Conservation (phyloP, 2,888 invertebrate species). For the Tetragonisca angustula region DNA sequence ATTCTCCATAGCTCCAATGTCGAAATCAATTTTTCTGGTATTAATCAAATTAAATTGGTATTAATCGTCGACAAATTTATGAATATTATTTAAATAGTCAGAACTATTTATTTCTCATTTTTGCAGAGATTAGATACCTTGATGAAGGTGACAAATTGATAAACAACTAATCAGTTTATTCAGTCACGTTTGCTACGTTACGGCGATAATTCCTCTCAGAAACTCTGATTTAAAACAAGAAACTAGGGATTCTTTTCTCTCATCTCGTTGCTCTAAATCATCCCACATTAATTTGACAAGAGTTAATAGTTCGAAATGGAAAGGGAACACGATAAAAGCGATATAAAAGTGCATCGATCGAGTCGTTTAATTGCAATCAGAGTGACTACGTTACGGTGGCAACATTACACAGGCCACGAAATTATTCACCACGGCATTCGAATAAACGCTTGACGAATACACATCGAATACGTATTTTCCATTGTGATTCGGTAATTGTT, state of each 20-base stretch:
- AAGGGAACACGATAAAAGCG: background rate
- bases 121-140: background rate
- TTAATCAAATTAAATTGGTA: too few relatives aligned
- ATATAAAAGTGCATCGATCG: slow-evolving; percentile 13
- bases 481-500: slow-evolving; percentile 9
- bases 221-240: too few relatives aligned
- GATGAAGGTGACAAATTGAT: background rate
- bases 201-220: too few relatives aligned
- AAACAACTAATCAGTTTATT: too few relatives aligned
- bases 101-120: background rate
- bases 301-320: background rate
- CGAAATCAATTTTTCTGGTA: too few relatives aligned
- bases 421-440: slow-evolving; percentile 19
- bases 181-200: too few relatives aligned
- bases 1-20: too few relatives aligned
- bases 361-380: slow-evolving; percentile 1
- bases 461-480: background rate
- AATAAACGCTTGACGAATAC: slow-evolving; percentile 23
- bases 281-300: background rate
- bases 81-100: background rate
- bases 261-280: background rate
- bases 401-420: background rate
- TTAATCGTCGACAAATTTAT: too few relatives aligned
- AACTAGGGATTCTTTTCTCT: background rate
- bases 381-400: background rate